Evolutionary conservation across 2,797 vertebrate genomes (phyloP), one percentile per base, ranked within the genome.

Genomic region (Ataeniobius toweri): DNA sequence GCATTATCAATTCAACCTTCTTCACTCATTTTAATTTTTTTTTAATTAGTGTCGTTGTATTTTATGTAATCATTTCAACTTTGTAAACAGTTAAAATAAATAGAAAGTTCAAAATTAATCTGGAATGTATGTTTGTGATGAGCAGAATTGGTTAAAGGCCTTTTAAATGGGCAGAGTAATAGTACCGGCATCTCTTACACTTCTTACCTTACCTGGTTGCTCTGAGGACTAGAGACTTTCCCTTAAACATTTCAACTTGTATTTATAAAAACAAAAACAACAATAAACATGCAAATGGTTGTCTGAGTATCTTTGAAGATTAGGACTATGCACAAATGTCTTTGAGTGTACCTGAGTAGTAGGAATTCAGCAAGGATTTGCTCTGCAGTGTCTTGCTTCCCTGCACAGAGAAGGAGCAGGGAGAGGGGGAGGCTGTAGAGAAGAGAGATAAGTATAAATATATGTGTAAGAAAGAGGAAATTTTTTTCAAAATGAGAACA

Each of bases 331-430:
- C 44, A 16, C 24, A 51, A 51, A 73, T 72, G 71, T 79, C 74
- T 75, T 69, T 74, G 63, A 81, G 84, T 85, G 84, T 94, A 96
- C 96, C 96, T 92, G 94, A 96, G 90, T 96, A 97, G 93, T 94
- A 97, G 90, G 96, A 96, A 94, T 96, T 97, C 94, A 97, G 94
- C 88, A 96, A 94, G 82, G 94, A 96, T 95, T 97, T 97, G 92
- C 95, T 97, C 93, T 96, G 95, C 91, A 97, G 95, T 73, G 96
- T 96, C 95, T 97, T 97, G 91, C 94, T 96, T 95, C 93, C 93
- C 84, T 97, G 96, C 90, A 97, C 93, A 89, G 97, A 97, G 95
- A 97, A 97, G 90, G 95, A 97, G 94, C 95, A 96, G 88, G 95
- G 93, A 90, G 96, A 97, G 81, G 95, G 95, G 83, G 96, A 95